These are phyloP conservation scores for Porites lobata DNA, from an alignment of 92 coral and sea anemone genomes.

Conservation along the genomic window DNA sequence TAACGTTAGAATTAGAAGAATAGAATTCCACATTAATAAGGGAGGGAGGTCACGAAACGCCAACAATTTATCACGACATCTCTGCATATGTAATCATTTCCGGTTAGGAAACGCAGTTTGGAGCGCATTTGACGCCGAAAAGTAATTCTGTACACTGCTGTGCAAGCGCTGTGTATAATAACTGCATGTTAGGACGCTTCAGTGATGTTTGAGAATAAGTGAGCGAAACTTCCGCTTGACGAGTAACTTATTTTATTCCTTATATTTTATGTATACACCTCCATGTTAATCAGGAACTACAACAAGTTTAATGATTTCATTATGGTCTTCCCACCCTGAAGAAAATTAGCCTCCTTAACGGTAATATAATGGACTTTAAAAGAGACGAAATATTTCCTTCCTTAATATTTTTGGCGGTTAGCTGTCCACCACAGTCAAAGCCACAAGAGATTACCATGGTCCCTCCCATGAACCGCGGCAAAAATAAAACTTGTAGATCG, in stretches of 20 bases:
- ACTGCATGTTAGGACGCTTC: not conserved
- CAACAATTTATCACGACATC: slow-evolving; percentile 5
- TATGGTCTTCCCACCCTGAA: not conserved
- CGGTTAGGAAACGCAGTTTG: not conserved
- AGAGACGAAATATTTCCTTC: not conserved
- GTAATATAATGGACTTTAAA: not conserved
- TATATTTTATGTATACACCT: not conserved
- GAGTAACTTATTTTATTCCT: not conserved
- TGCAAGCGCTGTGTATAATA: too few relatives aligned
- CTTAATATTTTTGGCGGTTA: not conserved
- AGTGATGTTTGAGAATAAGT: not conserved
- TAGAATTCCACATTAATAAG: not conserved
- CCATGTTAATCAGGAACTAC: not conserved
- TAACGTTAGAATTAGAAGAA: not conserved
- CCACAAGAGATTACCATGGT: not conserved
- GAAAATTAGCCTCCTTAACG: slow-evolving; percentile 1
- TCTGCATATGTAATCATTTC: not conserved
- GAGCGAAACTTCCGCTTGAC: slow-evolving; percentile 10
- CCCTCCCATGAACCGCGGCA: too few relatives aligned
- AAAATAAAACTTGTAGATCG: too few relatives aligned
- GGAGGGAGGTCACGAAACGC: slow-evolving; percentile 43
- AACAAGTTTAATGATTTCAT: not conserved
- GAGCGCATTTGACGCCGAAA: not conserved
- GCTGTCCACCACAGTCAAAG: not conserved
- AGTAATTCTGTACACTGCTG: not conserved